These are phyloP conservation scores for Eupeodes corollae DNA, from an alignment of 1,140 invertebrate species.

Conservation along the genomic window DNA sequence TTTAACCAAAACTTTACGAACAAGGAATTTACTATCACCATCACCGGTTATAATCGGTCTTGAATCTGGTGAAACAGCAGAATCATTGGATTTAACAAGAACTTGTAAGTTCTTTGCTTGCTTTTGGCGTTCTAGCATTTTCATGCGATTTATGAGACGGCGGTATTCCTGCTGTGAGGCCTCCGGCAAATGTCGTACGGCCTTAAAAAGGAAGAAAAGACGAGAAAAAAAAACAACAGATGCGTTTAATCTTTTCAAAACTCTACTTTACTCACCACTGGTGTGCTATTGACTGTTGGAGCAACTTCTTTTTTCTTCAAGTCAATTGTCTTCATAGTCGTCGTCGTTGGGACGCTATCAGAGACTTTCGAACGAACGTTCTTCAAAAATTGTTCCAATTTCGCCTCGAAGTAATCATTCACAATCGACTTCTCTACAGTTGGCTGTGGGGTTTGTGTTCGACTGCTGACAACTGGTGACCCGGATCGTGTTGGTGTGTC, in stretches of 20 bases:
- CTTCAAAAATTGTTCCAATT: constrained; percentile 27
- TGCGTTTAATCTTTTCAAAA: neutral
- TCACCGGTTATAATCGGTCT: neutral
- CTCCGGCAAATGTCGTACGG: constrained; percentile 28
- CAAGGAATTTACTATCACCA: neutral
- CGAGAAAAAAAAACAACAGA: neutral
- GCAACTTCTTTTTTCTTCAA: neutral
- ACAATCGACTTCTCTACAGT: constrained; percentile 17
- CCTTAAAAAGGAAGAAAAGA: constrained; percentile 10
- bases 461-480: constrained; percentile 13
- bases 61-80: neutral
- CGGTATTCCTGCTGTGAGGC: constrained; percentile 31
- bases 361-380: neutral
- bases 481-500: constrained; percentile 23
- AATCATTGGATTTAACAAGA: neutral
- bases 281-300: constrained; percentile 7
- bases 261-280: constrained; percentile 12
- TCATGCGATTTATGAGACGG: constrained; percentile 27
- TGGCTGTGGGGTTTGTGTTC: constrained; percentile 2
- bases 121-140: constrained; percentile 24
- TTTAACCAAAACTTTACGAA: constrained; percentile 4
- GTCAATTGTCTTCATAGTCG: neutral
- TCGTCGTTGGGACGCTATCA: neutral
- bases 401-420: constrained; percentile 29
- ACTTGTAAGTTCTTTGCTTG: neutral